phyloP scores from a whole-genome alignment of 2,113 vertebrate species.

The Rhynchomys soricoides region DNA sequence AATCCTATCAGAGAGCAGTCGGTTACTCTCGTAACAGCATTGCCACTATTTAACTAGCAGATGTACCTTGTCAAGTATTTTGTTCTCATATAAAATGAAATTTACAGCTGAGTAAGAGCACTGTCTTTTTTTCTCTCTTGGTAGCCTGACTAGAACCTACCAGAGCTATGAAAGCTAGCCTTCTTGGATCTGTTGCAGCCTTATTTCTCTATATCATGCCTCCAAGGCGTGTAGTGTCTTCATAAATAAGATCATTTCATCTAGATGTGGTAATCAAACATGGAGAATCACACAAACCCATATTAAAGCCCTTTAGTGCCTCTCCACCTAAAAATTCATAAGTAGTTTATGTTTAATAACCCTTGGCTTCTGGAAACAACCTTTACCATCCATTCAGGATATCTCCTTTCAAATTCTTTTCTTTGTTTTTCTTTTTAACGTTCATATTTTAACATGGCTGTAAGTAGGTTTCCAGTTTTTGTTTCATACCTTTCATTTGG shows the following conservation, averaged over 20 bases:
- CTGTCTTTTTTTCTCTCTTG: not conserved
- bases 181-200: not conserved
- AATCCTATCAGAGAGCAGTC: not conserved
- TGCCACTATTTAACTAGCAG: not conserved
- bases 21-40: not conserved
- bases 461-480: not conserved
- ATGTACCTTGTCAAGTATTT: not conserved
- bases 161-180: not conserved
- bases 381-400: not conserved
- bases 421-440: not conserved
- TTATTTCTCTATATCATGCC: not conserved
- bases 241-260: not conserved
- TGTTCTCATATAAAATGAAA: not conserved
- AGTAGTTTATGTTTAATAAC: not conserved
- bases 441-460: not conserved
- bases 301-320: not conserved
- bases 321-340: not conserved
- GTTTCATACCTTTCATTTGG: not conserved
- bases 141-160: not conserved
- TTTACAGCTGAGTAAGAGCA: not conserved
- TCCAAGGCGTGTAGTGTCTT: not conserved
- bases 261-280: not conserved
- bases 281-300: too few species aligned
- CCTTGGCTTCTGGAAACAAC: not conserved
- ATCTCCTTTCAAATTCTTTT: not conserved